Percentiles rank a stretch among this genome's conserved stretches.
Evolutionary conservation across 2,888 invertebrate genomes (phyloP).

Genomic region (Portevinia maculata): DNA sequence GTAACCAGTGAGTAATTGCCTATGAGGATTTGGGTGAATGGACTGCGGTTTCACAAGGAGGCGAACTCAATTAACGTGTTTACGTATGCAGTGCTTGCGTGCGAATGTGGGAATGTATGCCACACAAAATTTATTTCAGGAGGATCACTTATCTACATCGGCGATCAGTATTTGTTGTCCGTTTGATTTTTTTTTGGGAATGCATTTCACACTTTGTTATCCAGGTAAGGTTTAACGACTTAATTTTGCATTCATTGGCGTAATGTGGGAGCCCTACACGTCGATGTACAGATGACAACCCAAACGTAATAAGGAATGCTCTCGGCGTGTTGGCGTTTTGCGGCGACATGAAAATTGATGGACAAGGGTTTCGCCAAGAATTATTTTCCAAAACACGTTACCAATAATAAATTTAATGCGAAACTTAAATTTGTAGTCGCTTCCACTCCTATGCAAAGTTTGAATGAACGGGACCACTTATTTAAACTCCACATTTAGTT

Average conservation of each 20-base stretch:
- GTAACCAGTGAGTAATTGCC: slow-evolving; percentile 5
- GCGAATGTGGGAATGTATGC: slow-evolving; percentile 44
- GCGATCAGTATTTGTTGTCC: slow-evolving; percentile 37
- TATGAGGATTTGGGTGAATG: slow-evolving; percentile 28
- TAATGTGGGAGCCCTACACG: slow-evolving; percentile 46
- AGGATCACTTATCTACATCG: slow-evolving; percentile 56
- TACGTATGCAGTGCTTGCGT: slow-evolving; percentile 47
- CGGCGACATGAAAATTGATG: slow-evolving; percentile 41
- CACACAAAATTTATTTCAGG: slow-evolving; percentile 46
- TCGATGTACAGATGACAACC: slow-evolving; percentile 8
- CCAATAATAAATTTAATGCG: too few relatives aligned
- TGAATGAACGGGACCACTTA: too few relatives aligned
- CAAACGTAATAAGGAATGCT: slow-evolving; percentile 27
- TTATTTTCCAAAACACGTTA: background rate
- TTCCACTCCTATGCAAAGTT: too few relatives aligned
- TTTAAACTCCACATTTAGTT: too few relatives aligned
- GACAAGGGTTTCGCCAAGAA: slow-evolving; percentile 22
- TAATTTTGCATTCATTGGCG: slow-evolving; percentile 46
- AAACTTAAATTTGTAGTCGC: too few relatives aligned
- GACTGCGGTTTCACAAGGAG: slow-evolving; percentile 39
- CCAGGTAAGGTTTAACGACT: slow-evolving; percentile 43
- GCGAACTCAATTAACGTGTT: slow-evolving; percentile 61
- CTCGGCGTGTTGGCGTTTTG: slow-evolving; percentile 12
- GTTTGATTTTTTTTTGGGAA: slow-evolving; percentile 12
- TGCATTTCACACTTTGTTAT: slow-evolving; percentile 36